phyloP scores from a whole-genome alignment of 2,888 invertebrate genomes.

The Apoda limacodes region DNA sequence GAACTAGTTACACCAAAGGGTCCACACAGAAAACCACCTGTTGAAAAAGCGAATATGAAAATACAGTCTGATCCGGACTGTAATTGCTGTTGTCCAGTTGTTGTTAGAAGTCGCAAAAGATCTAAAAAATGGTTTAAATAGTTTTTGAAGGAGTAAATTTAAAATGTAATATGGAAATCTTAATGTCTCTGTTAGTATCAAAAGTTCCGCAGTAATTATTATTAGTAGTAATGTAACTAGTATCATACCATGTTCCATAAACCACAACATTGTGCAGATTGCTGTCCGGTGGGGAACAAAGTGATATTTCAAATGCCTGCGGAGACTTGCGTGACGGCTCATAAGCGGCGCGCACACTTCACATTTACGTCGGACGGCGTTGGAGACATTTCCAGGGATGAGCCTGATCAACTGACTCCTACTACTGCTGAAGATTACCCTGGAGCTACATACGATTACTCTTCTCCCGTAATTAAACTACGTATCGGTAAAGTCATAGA shows the following conservation, averaged over 20 bases:
- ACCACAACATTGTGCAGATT: constrained; percentile 62
- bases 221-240: no score
- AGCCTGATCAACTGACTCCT: constrained; percentile 41
- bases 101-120: constrained; percentile 31
- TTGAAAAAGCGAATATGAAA: constrained; percentile 39
- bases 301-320: constrained; percentile 57
- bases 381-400: constrained; percentile 50
- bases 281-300: constrained; percentile 62
- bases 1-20: constrained; percentile 77
- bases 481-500: constrained; percentile 49
- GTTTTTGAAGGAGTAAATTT: neutral
- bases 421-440: constrained; percentile 36
- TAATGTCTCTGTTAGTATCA: no score
- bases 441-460: constrained; percentile 48
- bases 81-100: constrained; percentile 41
- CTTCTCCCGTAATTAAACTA: constrained; percentile 50
- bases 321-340: constrained; percentile 46
- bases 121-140: constrained; percentile 28
- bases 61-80: constrained; percentile 51
- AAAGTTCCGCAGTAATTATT: no score
- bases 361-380: constrained; percentile 51
- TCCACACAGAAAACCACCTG: constrained; percentile 63
- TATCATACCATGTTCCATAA: no score
- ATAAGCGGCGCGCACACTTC: constrained; percentile 55
- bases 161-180: no score